Evolutionary conservation across 2,113 vertebrate genomes (phyloP), one percentile per base, ranked within the genome.

Genomic region (Dasyornis broadbenti): DNA sequence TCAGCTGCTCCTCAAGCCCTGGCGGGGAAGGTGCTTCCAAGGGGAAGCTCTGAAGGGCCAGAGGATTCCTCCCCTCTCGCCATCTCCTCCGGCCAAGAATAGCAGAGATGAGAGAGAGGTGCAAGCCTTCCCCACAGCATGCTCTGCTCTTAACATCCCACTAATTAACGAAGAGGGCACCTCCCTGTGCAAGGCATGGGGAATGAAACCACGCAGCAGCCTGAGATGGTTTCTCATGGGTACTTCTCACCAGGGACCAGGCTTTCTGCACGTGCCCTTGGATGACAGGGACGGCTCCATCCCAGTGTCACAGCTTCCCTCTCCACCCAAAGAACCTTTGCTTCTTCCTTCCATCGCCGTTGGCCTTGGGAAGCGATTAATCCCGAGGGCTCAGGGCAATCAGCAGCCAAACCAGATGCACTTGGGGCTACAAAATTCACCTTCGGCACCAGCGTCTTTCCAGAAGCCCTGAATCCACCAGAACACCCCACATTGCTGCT

Each of bases 111-210:
- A 44, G 28, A 59, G 28, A 59, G 54, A 63, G 45, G 35, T 10
- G 20, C 21, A 6, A 64, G 35, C 57, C 57, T 28, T 57, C 33
- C 35, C 35, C 35, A 26, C 20, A 47, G 42, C 60, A 11, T 0
- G 5, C 28, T 59, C 40, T 0, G 0, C 72, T 77, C 85, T 20
- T 10, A 60, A 26, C 1, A 17, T 26, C 27, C 21, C 19, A 0
- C 9, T 27, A 23, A 52, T 56, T 65, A 77, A 52, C 15, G 2
- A 13, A 28, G 56, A 61, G 18, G 5, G 18, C 4, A n/a, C 0
- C 5, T 56, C 30, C n/a, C 24, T 3, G 2, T 1, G 13, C 4
- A 0, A 66, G 60, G 44, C 24, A 19, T 2, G 8, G 31, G n/a
- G 37, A 71, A 42, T 26, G 76, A 71, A 57, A 88, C 10, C 39